Evolutionary conservation across 23 tunicate species (phyloP), one percentile per base, ranked within the genome.

Genomic region (Halocynthia roretzi): DNA sequence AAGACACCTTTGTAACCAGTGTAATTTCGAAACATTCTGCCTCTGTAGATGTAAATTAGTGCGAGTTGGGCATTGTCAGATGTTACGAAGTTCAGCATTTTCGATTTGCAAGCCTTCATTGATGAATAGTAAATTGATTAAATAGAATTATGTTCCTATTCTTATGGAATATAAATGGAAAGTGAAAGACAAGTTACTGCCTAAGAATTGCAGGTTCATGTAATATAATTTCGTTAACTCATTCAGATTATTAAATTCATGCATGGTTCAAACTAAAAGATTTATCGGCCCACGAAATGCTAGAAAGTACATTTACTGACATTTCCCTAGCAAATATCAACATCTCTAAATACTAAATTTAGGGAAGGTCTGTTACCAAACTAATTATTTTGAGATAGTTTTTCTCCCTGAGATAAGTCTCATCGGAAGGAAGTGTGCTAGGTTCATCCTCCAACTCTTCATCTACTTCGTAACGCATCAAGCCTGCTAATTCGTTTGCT

Each of bases 1-100:
- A 82, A 51, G 6, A 71, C 56, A 7, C 87, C 98, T 79, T 92
- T 92, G 53, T 63, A 14, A 51, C 98, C 98, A 68, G 83, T 86
- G 62, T 86, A 53, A 21, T 83, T 53, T 21, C 98, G 81, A 61
- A 92, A 92, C 72, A 92, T n/a, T 22, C 78, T 82, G 72, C 98
- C 98, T 80, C 86, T 92, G 79, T 92, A 92, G 53, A 92, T 92
- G 76, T 92, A 92, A 67, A 92, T 92, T 10, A 92, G 72, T 66
- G 98, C 98, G 9, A 92, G 75, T 68, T 92, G 98, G 0, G 98
- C 79, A 56, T 92, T 92, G 56, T 92, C 98, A 10, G 98, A 92
- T 5, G 92, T 86, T 19, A 92, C 98, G 65, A 92, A 92, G 68
- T 92, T 87, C 62, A 86, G 86, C 98, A 92, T 92, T 86, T 83